These are phyloP conservation scores for Thermophis baileyi DNA, from an alignment of 2,113 vertebrate genomes.

Conservation along the genomic window DNA sequence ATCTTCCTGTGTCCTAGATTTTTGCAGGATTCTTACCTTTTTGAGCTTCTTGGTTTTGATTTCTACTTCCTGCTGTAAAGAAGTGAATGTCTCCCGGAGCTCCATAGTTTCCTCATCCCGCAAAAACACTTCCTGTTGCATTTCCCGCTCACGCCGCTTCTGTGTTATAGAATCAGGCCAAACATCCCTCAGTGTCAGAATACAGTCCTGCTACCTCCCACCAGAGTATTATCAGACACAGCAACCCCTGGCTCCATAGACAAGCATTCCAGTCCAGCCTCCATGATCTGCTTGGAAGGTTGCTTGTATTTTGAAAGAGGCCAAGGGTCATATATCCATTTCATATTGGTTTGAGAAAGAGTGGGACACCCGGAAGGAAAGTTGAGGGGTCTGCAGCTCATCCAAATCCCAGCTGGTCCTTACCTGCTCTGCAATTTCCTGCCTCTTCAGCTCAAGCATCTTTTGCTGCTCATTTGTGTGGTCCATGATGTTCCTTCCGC, in stretches of 20 bases:
- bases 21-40: slow-evolving; percentile 72
- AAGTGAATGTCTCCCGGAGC: slow-evolving; percentile 87
- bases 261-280: not conserved
- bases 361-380: not conserved
- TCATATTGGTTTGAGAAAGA: not conserved
- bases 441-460: slow-evolving; percentile 89
- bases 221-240: not conserved
- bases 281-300: not conserved
- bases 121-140: slow-evolving; percentile 90
- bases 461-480: slow-evolving; percentile 97
- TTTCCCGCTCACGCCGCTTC: slow-evolving; percentile 89
- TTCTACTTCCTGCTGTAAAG: slow-evolving; percentile 95
- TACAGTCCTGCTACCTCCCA: too few species aligned
- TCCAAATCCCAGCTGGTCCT: not conserved
- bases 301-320: not conserved
- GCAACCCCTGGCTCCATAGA: not conserved
- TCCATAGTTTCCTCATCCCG: slow-evolving; percentile 93
- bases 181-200: accelerated
- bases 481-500: slow-evolving; percentile 93
- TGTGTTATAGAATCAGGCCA: slow-evolving; percentile 34
- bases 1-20: not conserved
- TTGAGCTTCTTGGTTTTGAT: slow-evolving; percentile 96
- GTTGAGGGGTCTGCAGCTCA: not conserved
- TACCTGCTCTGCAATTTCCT: slow-evolving; percentile 93
- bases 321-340: too few species aligned